These are phyloP conservation scores for Discoglossus pictus DNA, from an alignment of 2,797 vertebrate species.

Conservation along the genomic window DNA sequence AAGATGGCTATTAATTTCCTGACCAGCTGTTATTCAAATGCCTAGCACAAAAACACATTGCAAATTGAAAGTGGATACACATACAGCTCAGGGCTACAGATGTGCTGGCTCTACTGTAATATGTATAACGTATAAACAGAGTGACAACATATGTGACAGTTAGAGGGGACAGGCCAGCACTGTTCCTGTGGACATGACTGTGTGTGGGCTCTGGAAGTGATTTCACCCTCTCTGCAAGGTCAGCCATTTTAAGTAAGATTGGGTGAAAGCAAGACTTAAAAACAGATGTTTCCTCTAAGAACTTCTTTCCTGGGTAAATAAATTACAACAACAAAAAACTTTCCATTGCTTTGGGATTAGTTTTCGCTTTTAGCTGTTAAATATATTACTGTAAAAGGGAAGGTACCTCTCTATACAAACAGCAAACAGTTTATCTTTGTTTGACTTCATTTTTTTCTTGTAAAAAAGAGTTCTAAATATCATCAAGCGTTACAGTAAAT, in stretches of 20 bases:
- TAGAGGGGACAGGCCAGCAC: not conserved
- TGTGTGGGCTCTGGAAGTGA: slow-evolving; percentile 41
- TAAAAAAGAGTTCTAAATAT: no score
- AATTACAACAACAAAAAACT: slow-evolving; percentile 28
- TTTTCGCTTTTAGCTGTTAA: slow-evolving; percentile 15
- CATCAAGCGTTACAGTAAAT: no score
- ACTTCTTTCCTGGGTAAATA: slow-evolving; percentile 20
- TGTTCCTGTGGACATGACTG: slow-evolving; percentile 2
- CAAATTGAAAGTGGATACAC: no score
- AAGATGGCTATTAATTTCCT: no score
- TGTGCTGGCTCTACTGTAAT: no score
- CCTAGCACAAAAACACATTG: no score
- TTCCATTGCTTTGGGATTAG: slow-evolving; percentile 15
- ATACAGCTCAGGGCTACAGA: no score
- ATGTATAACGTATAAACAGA: not conserved
- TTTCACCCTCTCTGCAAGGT: slow-evolving; percentile 33
- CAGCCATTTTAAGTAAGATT: slow-evolving; percentile 29
- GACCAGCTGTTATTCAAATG: no score
- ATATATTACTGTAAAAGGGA: slow-evolving; percentile 26
- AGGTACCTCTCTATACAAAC: not conserved
- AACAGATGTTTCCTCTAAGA: slow-evolving; percentile 40
- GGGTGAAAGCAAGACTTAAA: slow-evolving; percentile 24
- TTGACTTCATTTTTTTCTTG: no score
- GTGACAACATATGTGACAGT: not conserved
- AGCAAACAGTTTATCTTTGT: no score